phyloP scores from a whole-genome alignment of 2,888 invertebrate species.

The Zele albiditarsus region DNA sequence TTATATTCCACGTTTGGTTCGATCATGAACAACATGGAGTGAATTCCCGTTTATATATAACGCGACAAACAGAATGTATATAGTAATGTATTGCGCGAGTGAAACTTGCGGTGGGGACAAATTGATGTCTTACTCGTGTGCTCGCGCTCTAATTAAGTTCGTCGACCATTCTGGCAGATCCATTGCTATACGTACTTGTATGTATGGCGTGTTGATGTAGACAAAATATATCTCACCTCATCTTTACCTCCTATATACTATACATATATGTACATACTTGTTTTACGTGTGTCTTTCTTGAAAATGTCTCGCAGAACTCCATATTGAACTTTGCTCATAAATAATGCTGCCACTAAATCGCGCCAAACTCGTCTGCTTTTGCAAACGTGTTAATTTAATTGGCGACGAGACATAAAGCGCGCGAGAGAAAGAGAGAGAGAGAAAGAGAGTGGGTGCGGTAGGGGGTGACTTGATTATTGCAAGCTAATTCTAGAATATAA shows the following conservation, averaged over 20 bases:
- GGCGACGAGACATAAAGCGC: conserved; percentile 11
- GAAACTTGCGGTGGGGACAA: conserved; percentile 41
- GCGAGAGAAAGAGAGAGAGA: neutral
- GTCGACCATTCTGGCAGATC: conserved; percentile 46
- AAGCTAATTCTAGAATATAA: neutral
- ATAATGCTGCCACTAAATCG: conserved; percentile 55
- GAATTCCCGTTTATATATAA: conserved; percentile 18
- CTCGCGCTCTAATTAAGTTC: conserved; percentile 53
- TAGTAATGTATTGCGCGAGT: neutral
- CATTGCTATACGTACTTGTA: conserved; percentile 33
- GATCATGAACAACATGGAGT: neutral
- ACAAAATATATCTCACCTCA: conserved; percentile 8
- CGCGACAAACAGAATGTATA: neutral
- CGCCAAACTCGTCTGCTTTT: conserved; percentile 48
- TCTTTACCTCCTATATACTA: conserved; percentile 12
- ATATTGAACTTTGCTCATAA: conserved; percentile 51
- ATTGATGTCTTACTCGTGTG: conserved; percentile 52
- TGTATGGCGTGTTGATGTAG: conserved; percentile 1
- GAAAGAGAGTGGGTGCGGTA: neutral
- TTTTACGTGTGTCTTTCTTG: neutral
- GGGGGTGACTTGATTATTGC: neutral
- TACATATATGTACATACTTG: neutral
- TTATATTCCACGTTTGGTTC: neutral
- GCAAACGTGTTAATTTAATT: conserved; percentile 57
- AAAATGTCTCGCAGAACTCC: conserved; percentile 28